These are phyloP conservation scores for Baccha elongata DNA, from an alignment of 2,888 invertebrate genomes.

Conservation along the genomic window DNA sequence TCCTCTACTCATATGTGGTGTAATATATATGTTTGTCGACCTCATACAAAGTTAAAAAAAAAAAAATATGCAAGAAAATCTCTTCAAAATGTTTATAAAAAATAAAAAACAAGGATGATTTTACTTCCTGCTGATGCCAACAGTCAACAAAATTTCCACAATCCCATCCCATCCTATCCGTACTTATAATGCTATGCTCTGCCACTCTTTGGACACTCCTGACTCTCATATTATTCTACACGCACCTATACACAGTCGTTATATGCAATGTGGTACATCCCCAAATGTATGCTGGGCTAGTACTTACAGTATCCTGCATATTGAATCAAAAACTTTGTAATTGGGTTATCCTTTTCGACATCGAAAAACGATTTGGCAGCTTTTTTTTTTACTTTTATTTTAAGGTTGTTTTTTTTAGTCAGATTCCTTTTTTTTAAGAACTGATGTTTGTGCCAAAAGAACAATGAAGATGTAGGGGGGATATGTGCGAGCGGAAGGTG, in stretches of 20 bases:
- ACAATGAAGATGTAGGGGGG: neutral
- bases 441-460: slow-evolving; percentile 38
- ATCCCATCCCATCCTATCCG: slow-evolving; percentile 8
- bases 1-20: neutral
- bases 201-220: slow-evolving; percentile 19
- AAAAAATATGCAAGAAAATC: slow-evolving; percentile 10
- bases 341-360: slow-evolving; percentile 74
- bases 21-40: slow-evolving; percentile 43
- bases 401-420: neutral
- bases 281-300: slow-evolving; percentile 43
- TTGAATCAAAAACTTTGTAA: slow-evolving; percentile 73
- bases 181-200: neutral
- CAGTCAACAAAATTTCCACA: slow-evolving; percentile 62
- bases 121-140: slow-evolving; percentile 47
- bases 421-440: neutral
- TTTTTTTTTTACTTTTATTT: slow-evolving; percentile 18
- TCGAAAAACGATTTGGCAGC: slow-evolving; percentile 69
- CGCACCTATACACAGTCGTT: slow-evolving; percentile 1
- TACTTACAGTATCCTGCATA: slow-evolving; percentile 70
- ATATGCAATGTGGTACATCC: slow-evolving; percentile 36
- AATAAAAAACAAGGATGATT: slow-evolving; percentile 35
- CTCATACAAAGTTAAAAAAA: slow-evolving; percentile 32
- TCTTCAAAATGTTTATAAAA: slow-evolving; percentile 23
- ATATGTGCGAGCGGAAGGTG: neutral
- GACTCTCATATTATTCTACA: neutral